Evolutionary conservation across 2,888 invertebrate species (phyloP), one percentile per base, ranked within the genome.

Genomic region (Lasiommata megera): DNA sequence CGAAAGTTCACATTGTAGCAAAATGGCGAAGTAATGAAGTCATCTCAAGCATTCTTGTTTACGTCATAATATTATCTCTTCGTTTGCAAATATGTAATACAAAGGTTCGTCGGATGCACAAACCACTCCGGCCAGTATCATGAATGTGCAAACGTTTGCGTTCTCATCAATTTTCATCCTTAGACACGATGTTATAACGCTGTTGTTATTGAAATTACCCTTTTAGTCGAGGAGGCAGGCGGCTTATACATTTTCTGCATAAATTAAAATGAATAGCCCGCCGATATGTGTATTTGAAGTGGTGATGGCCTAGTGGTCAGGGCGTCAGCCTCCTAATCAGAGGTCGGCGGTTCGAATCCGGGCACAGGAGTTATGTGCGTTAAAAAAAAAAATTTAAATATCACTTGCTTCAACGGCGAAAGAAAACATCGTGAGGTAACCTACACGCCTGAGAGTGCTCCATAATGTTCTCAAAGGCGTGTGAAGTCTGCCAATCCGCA

Each of bases 121-220:
- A 18, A 36, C 50, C 37, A 36, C 23, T 50, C 36, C 29, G 59
- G 52, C 51, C 51, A n/a, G n/a, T n/a, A 37, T 54, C 31, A 51
- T 56, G 38, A 56, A 56, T 55, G 56, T 53, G 46, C 18, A 54
- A 43, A 12, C 43, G 17, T 54, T 18, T 28, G 43, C 14, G 5
- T 9, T 37, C 28, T 12, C 44, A 36, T 56, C 60, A 53, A 61
- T 59, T 63, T 44, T 61, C 46, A 47, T 23, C 60, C 54, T 58
- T 66, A 62, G 40, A 44, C 14, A 18, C 34, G 18, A 53, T 50
- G 52, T 23, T 56, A 66, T 56, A 57, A 52, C 56, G 51, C 28
- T 54, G 65, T 58, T 61, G 55, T 61, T 65, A 61, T 62, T 60
- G 58, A 56, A 62, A 61, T 63, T 51, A 60, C 60, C 11, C 16